Evolutionary conservation across 2,797 vertebrate species (phyloP).

Genomic region (Sarcoramphus papa): DNA sequence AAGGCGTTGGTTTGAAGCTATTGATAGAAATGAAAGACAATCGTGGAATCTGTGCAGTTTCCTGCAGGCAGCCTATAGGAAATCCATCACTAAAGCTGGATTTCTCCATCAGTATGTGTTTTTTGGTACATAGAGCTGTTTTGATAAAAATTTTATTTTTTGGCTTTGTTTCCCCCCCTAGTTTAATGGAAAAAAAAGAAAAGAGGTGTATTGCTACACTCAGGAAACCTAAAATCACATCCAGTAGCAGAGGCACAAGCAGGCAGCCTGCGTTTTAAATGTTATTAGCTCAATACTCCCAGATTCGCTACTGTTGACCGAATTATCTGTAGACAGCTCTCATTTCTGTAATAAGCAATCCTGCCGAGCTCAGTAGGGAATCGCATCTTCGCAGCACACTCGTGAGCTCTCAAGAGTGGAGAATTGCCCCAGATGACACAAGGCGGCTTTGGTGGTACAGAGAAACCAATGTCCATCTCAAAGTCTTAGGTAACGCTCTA

Average conservation of each 20-base stretch:
- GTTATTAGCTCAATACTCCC: not conserved
- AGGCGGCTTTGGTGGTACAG: not conserved
- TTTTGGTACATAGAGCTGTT: not conserved
- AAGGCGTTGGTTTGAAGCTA: not conserved
- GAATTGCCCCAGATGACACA: not conserved
- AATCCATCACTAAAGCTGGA: not conserved
- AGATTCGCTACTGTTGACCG: not conserved
- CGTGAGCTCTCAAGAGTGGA: not conserved
- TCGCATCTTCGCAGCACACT: accelerated
- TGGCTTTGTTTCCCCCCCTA: not conserved
- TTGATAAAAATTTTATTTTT: not conserved
- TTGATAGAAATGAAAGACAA: not conserved
- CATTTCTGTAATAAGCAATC: not conserved
- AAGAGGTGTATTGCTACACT: not conserved
- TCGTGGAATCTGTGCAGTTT: not conserved
- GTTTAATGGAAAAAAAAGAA: not conserved
- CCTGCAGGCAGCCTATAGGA: not conserved
- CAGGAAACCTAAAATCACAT: not conserved
- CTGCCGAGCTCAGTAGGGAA: not conserved
- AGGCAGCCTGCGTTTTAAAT: not conserved
- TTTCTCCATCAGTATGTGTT: not conserved
- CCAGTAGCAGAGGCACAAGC: not conserved
- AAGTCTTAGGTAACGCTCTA: not conserved
- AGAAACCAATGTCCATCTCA: not conserved
- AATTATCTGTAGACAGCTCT: not conserved